These are phyloP conservation scores for Dolichoris vasculosae DNA, from an alignment of 1,140 invertebrate genomes.

Conservation along the genomic window DNA sequence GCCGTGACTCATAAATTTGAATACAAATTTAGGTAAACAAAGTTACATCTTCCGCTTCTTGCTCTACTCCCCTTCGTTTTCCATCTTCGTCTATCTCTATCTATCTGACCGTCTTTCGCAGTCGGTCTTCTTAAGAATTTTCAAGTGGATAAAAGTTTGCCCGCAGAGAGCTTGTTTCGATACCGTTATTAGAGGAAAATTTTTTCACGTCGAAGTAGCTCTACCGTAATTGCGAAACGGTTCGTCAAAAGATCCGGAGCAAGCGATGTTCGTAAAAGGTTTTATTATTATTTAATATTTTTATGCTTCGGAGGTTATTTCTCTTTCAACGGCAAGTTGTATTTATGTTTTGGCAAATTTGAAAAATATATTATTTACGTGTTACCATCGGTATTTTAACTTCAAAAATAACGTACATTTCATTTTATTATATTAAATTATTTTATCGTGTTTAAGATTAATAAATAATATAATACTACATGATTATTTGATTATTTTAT, in stretches of 20 bases:
- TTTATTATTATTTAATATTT: constrained; percentile 35
- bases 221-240: constrained; percentile 34
- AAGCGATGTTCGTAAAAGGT: constrained; percentile 23
- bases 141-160: constrained; percentile 46
- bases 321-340: not conserved
- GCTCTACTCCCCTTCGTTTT: not conserved
- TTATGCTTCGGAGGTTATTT: not conserved
- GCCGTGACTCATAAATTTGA: constrained; percentile 49
- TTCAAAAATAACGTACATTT: not conserved
- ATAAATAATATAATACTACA: no score
- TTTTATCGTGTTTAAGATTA: not conserved
- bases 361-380: not conserved
- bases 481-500: no score
- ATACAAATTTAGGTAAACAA: constrained; percentile 53
- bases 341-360: not conserved
- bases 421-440: not conserved
- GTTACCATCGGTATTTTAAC: not conserved
- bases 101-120: constrained; percentile 10
- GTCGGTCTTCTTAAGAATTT: constrained; percentile 40
- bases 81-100: not conserved
- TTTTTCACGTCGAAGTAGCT: constrained; percentile 22
- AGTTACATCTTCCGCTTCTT: constrained; percentile 47
- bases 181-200: constrained; percentile 40
- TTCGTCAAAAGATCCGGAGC: not conserved
- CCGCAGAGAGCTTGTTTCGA: constrained; percentile 7